Evolutionary conservation across 2,888 invertebrate species (phyloP).

Genomic region (Molanna angustata): DNA sequence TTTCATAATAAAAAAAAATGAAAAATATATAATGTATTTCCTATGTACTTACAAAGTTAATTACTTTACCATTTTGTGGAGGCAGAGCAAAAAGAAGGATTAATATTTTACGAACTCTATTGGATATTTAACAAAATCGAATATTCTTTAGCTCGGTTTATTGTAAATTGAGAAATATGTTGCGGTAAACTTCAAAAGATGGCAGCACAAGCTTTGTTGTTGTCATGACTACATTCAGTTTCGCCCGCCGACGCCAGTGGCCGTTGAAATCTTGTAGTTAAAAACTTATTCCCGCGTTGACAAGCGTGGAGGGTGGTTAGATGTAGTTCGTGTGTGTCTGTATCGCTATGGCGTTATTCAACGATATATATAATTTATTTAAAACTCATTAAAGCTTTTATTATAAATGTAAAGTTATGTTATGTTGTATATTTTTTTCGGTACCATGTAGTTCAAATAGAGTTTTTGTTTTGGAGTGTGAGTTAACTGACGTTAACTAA

Average conservation of each 20-base stretch:
- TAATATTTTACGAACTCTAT: too few relatives aligned
- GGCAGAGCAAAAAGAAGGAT: too few relatives aligned
- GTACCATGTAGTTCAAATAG: constrained; percentile 10
- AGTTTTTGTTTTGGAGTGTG: background rate
- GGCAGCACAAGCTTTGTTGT: constrained; percentile 15
- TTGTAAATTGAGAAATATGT: too few relatives aligned
- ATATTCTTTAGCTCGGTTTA: too few relatives aligned
- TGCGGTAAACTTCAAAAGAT: constrained; percentile 9
- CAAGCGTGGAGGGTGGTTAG: constrained; percentile 14
- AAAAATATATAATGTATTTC: too few relatives aligned
- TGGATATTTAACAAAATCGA: too few relatives aligned
- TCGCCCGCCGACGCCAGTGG: too few relatives aligned
- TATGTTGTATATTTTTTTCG: background rate
- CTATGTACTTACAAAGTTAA: too few relatives aligned
- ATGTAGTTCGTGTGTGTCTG: too few relatives aligned
- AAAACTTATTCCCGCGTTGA: constrained; percentile 23
- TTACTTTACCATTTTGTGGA: too few relatives aligned
- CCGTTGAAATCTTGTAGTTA: constrained; percentile 15
- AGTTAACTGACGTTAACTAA: background rate
- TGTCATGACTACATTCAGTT: constrained; percentile 25
- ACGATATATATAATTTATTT: constrained; percentile 10
- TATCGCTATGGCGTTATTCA: constrained; percentile 12
- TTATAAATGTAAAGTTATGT: constrained; percentile 10
- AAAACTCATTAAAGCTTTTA: constrained; percentile 17
- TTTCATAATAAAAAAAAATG: too few relatives aligned